Evolutionary conservation across 1,140 invertebrate species (phyloP), one percentile per base, ranked within the genome.

Genomic region (Melipona quadrifasciata): DNA sequence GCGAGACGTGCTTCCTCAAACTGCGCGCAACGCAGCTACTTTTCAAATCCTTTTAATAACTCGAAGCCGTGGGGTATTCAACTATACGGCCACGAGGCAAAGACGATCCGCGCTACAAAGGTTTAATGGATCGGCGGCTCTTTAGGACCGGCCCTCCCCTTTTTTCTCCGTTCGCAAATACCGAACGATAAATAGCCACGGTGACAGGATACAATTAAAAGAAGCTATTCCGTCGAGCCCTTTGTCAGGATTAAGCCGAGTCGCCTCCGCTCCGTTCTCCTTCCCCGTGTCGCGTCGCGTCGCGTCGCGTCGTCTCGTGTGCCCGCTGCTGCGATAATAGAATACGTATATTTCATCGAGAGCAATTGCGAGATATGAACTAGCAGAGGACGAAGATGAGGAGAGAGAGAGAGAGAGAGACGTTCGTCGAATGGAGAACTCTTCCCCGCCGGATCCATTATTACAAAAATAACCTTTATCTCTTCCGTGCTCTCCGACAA

Each of bases 401-500:
- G 11, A 31, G 1, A 3, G 10, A 53, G 19, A 47, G 6, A 31
- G 17, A 17, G n/a, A 21, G 24, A 51, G 6, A 14, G n/a, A 27
- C 55, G 34, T 34, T 55, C 51, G 51, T 74, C 71, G 31, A 77
- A 76, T 68, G 80, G n/a, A 47, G 27, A 55, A 84, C 47, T 57
- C 75, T 58, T 86, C 65, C 19, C 51, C 16, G 47, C 34, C 17
- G 65, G 47, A 73, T 85, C 75, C 77, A 73, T 87, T 88, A 87
- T 87, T 75, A 51, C 77, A 85, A 87, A 87, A 87, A 80, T 87
- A 88, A 80, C 82, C 53, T 79, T 57, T 80, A 64, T 84, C 65
- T 74, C 70, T 75, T 74, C 64, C 75, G 57, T 39, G 51, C 65
- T 71, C 65, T 71, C 24, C 81, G 51, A 57, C 65, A 58, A 76